Conservation (phyloP, 2,113 vertebrate species). For the Fulmarus glacialis region DNA sequence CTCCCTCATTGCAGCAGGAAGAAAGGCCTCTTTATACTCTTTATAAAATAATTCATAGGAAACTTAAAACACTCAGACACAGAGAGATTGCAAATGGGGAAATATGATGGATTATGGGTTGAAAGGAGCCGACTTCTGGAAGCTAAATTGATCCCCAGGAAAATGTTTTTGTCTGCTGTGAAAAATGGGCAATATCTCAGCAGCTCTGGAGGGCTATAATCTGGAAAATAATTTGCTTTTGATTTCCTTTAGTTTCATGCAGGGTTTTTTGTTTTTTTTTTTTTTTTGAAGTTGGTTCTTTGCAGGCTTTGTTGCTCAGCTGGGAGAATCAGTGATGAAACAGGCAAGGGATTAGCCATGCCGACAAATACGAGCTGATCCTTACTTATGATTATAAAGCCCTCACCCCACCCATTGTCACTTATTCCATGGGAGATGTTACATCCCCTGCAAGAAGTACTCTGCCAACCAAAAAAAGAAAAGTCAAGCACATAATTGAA, state of each 20-base stretch:
- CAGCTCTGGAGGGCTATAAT: constrained; percentile 76
- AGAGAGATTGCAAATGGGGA: constrained; percentile 83
- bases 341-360: constrained; percentile 11
- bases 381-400: constrained; percentile 15
- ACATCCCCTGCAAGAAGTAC: neutral
- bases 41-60: constrained; percentile 85
- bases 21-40: constrained; percentile 68
- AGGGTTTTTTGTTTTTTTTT: neutral
- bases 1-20: constrained; percentile 68
- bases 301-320: constrained; percentile 42
- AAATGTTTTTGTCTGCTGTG: constrained; percentile 99
- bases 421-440: neutral
- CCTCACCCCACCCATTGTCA: neutral
- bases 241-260: constrained; percentile 68
- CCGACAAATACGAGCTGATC: constrained; percentile 7
- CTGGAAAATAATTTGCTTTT: constrained; percentile 85
- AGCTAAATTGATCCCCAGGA: constrained; percentile 95
- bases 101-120: constrained; percentile 99
- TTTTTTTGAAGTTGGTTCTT: constrained; percentile 16
- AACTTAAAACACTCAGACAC: constrained; percentile 84
- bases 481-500: neutral
- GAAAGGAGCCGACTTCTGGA: constrained; percentile 90
- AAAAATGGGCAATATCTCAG: constrained; percentile 94
- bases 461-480: neutral
- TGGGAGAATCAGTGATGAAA: constrained; percentile 18